These are phyloP conservation scores for Lepidurus couesii DNA, from an alignment of 1,140 invertebrate species.

Conservation along the genomic window DNA sequence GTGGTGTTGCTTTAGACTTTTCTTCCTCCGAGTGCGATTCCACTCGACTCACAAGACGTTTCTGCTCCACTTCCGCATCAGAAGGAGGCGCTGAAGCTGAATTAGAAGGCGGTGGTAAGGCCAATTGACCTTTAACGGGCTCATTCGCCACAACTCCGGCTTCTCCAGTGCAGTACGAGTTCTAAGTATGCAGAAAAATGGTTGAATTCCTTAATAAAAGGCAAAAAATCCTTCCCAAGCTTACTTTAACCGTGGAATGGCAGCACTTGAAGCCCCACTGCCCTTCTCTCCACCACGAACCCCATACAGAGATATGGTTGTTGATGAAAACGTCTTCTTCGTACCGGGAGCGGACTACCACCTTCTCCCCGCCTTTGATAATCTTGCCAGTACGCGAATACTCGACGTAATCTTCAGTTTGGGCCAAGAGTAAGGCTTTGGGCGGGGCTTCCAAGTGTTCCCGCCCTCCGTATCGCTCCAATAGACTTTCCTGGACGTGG, in stretches of 20 bases:
- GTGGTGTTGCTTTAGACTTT: background rate
- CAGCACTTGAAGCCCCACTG: slow-evolving; percentile 96
- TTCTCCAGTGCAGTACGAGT: slow-evolving; percentile 81
- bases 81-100: background rate
- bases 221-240: slow-evolving; percentile 50
- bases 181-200: slow-evolving; percentile 47
- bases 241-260: slow-evolving; percentile 75
- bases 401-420: slow-evolving; percentile 93
- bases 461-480: slow-evolving; percentile 84
- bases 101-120: slow-evolving; percentile 9
- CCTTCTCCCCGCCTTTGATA: slow-evolving; percentile 73
- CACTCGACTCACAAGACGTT: slow-evolving; percentile 34
- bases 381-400: slow-evolving; percentile 90
- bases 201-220: background rate
- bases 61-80: slow-evolving; percentile 33
- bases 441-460: slow-evolving; percentile 84
- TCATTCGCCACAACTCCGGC: slow-evolving; percentile 53
- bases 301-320: slow-evolving; percentile 92
- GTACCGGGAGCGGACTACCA: slow-evolving; percentile 78
- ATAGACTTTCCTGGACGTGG: slow-evolving; percentile 63
- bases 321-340: slow-evolving; percentile 90
- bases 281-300: slow-evolving; percentile 87
- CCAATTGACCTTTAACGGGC: background rate
- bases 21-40: background rate
- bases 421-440: slow-evolving; percentile 77